These are phyloP conservation scores for Caiman crocodilus DNA, from an alignment of 2,797 vertebrate species.

Conservation along the genomic window DNA sequence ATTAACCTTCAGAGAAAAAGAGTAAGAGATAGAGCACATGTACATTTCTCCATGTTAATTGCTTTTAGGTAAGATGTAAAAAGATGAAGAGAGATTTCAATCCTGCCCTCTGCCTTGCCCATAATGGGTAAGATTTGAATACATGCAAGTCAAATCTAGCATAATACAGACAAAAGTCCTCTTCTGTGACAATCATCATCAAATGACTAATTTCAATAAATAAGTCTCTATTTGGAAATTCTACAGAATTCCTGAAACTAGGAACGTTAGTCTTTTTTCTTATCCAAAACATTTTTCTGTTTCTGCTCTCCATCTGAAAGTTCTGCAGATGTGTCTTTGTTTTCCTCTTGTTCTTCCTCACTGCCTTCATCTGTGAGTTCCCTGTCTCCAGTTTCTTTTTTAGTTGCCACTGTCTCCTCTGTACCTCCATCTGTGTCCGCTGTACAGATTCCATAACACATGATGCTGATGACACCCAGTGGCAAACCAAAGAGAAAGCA, in stretches of 20 bases:
- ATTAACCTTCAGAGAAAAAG: background rate
- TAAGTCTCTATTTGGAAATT: slow-evolving; percentile 78
- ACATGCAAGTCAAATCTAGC: slow-evolving; percentile 76
- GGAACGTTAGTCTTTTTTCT: slow-evolving; percentile 92
- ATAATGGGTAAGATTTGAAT: slow-evolving; percentile 56
- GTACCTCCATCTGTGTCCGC: slow-evolving; percentile 90
- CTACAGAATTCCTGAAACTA: slow-evolving; percentile 48
- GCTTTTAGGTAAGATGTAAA: background rate
- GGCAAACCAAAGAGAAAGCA: slow-evolving; percentile 98
- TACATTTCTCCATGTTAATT: slow-evolving; percentile 13
- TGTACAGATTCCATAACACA: slow-evolving; percentile 99
- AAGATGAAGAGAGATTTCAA: slow-evolving; percentile 20
- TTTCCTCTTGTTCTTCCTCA: slow-evolving; percentile 78
- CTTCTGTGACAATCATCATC: slow-evolving; percentile 72
- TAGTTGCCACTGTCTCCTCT: slow-evolving; percentile 85
- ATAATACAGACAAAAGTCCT: slow-evolving; percentile 71
- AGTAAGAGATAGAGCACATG: slow-evolving; percentile 26
- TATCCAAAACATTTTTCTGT: slow-evolving; percentile 88
- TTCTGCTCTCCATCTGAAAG: slow-evolving; percentile 73
- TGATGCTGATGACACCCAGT: slow-evolving; percentile 97
- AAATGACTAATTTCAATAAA: slow-evolving; percentile 81
- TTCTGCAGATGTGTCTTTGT: slow-evolving; percentile 71
- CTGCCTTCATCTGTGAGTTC: slow-evolving; percentile 84
- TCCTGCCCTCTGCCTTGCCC: background rate
- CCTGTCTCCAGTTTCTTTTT: slow-evolving; percentile 84